Percentiles rank a stretch among this genome's conserved stretches.
phyloP scores from a whole-genome alignment of 2,797 vertebrate genomes.

The Menidia menidia region DNA sequence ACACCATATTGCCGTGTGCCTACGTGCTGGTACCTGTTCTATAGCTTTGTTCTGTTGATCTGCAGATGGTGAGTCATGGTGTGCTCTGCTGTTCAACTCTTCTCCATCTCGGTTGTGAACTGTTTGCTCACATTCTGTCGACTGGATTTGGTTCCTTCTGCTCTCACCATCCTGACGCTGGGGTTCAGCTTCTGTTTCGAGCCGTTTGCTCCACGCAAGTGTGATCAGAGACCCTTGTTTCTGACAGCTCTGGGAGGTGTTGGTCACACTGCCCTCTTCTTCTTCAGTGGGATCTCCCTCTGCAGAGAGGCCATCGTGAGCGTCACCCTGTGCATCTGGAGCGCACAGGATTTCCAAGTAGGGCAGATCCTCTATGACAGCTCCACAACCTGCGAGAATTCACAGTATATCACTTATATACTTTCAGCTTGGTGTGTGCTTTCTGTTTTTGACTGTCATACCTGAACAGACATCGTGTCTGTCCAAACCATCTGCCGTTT shows the following conservation, averaged over 20 bases:
- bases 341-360: conserved; percentile 81
- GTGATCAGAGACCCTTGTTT: conserved; percentile 83
- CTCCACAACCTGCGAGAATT: conserved; percentile 70
- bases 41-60: conserved; percentile 38
- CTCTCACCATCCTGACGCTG: conserved; percentile 12
- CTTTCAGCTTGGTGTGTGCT: neutral
- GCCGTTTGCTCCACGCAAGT: conserved; percentile 82
- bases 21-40: conserved; percentile 23
- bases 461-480: conserved; percentile 74
- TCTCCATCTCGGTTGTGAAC: conserved; percentile 18
- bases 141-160: conserved; percentile 8
- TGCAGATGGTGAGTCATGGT: conserved; percentile 17
- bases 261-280: conserved; percentile 1
- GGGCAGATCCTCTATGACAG: conserved; percentile 76
- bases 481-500: conserved; percentile 19
- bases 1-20: neutral
- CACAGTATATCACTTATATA: conserved; percentile 15
- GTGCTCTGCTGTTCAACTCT: conserved; percentile 6
- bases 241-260: conserved; percentile 55
- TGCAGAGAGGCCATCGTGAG: conserved; percentile 8
- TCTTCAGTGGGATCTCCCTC: conserved; percentile 12
- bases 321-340: conserved; percentile 31
- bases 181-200: conserved; percentile 23
- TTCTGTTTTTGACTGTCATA: conserved; percentile 38
- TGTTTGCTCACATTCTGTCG: conserved; percentile 22